Conservation (phyloP, 2,113 vertebrate species). For the Hepsetus odoe region DNA sequence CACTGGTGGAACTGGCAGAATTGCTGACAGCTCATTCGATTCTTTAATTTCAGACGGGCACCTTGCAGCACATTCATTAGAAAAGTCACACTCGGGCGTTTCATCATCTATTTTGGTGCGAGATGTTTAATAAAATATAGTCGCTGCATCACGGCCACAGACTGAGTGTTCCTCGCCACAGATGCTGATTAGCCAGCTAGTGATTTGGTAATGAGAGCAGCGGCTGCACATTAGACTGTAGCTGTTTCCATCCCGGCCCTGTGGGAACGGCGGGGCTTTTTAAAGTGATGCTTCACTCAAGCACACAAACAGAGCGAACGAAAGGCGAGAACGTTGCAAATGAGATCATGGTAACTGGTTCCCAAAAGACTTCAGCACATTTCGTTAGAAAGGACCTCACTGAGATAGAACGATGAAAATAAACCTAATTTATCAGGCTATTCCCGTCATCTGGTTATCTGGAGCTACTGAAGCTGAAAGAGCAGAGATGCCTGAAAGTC, state of each 20-base stretch:
- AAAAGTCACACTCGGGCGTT: slow-evolving; percentile 13
- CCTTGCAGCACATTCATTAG: slow-evolving; percentile 24
- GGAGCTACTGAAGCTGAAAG: too few relatives aligned
- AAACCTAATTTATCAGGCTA: too few relatives aligned
- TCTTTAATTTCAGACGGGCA: not conserved
- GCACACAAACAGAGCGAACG: not conserved
- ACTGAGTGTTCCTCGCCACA: slow-evolving; percentile 41
- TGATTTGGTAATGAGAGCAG: slow-evolving; percentile 1
- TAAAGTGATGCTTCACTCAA: not conserved
- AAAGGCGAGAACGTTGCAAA: too few relatives aligned
- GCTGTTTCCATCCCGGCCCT: not conserved
- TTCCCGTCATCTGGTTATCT: too few relatives aligned
- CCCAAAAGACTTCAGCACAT: too few relatives aligned
- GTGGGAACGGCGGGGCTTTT: not conserved
- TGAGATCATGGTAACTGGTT: too few relatives aligned
- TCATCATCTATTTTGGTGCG: slow-evolving; percentile 35
- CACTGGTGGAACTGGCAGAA: not conserved
- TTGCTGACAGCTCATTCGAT: not conserved
- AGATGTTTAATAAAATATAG: slow-evolving; percentile 45
- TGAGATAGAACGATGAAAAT: too few relatives aligned
- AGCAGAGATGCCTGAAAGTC: too few relatives aligned
- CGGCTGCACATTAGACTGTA: not conserved
- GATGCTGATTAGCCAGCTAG: slow-evolving; percentile 35
- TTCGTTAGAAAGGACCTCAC: too few relatives aligned
- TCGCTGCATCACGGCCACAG: not conserved